Base-by-base conservation (phyloP, 2,888 invertebrate species). In the Hemithea aestivaria region DNA sequence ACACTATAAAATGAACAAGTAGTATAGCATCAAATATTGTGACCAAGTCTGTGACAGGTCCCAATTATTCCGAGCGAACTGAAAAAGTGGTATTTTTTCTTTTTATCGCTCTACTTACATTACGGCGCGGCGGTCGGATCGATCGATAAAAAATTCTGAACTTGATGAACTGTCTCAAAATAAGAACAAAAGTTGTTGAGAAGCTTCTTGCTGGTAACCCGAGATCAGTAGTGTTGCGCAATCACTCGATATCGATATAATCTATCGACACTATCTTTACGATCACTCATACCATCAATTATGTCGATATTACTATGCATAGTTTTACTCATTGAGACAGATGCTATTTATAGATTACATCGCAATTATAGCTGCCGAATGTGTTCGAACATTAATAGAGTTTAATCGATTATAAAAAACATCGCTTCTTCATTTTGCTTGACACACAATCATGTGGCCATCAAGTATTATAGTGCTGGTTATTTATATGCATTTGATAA, bases 131-230 rank as follows among this genome's bases (percentile, higher is more conserved):
- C 7, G 33, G 34, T 35, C 38, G 37, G 36, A 44, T 34, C 36
- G 38, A 27, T 50, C 44, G 42, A 44, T 44, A 31, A 30, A 47
- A 41, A 26, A 53, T 45, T 40, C 48, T 35, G 35, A 62, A 64
- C 62, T 67, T 68, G 70, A 68, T 70, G 67, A 72, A 69, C 70
- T 70, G 62, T 73, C 62, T 65, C 54, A 42, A 61, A 66, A 71
- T 67, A 70, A 73, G 60, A 74, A 70, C 67, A 69, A 74, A 66
- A 65, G 48, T 42, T 52, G 56, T 56, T 56, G 59, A 59, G 61
- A 57, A 66, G 63, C 61, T 53, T 56, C 55, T 51, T 55, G 59
- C 55, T 52, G 62, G 77, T 78, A 79, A 79, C 73, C 65, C 56
- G 74, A 78, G 74, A 72, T 68, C 65, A 65, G 65, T 59, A 49